Percentiles rank a stretch among this genome's conserved stretches.
Conservation (phyloP, 1,140 invertebrate species). For the Steinernema khuongi region DNA sequence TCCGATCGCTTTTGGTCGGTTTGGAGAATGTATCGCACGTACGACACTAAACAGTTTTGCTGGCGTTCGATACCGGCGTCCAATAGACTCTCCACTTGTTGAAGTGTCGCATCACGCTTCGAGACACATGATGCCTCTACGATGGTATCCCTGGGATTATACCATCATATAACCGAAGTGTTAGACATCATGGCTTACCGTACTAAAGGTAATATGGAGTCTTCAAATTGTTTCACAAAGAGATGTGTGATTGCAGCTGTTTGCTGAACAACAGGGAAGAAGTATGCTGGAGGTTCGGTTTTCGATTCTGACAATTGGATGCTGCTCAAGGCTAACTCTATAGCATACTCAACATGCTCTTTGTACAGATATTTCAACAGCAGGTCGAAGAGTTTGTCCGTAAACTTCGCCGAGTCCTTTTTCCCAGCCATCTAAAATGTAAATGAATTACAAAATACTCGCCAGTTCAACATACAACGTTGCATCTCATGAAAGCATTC, state of each 20-base stretch:
- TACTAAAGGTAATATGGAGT: constrained; percentile 79
- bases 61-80: constrained; percentile 78
- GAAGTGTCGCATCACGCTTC: constrained; percentile 76
- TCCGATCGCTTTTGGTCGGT: constrained; percentile 91
- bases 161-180: constrained; percentile 11
- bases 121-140: constrained; percentile 79
- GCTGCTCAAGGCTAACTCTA: constrained; percentile 82
- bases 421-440: constrained; percentile 71
- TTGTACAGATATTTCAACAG: constrained; percentile 77
- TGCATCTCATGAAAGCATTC: constrained; percentile 79
- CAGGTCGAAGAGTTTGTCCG: constrained; percentile 77
- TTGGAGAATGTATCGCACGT: constrained; percentile 82
- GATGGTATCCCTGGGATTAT: constrained; percentile 71
- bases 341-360: constrained; percentile 90
- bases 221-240: constrained; percentile 86
- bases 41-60: constrained; percentile 78
- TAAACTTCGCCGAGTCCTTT: constrained; percentile 73
- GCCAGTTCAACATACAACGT: constrained; percentile 65
- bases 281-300: constrained; percentile 76
- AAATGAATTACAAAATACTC: constrained; percentile 26
- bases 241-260: constrained; percentile 92
- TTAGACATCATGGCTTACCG: constrained; percentile 65
- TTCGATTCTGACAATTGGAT: constrained; percentile 82
- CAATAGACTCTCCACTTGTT: constrained; percentile 83
- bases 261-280: constrained; percentile 87